These are phyloP conservation scores for Ganaspis sp. DNA, from an alignment of 1,140 invertebrate genomes.

Conservation along the genomic window DNA sequence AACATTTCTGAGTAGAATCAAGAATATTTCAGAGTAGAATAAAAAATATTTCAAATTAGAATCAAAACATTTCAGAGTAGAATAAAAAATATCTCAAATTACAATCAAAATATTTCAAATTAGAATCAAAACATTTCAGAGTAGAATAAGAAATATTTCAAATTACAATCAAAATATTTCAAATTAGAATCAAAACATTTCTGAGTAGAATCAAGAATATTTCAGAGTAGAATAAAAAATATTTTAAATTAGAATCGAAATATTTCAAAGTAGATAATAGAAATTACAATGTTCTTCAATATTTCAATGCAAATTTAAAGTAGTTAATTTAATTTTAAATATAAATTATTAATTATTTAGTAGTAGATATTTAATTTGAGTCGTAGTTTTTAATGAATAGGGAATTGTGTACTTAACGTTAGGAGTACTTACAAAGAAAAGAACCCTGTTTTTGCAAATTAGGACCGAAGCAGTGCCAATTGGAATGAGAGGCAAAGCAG, in stretches of 20 bases:
- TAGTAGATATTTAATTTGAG: conserved; percentile 9
- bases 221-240: too few species aligned
- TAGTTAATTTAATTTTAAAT: too few species aligned
- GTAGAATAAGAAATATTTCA: not conserved
- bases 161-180: too few species aligned
- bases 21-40: conserved; percentile 11
- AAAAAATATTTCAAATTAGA: conserved; percentile 8
- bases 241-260: conserved; percentile 8
- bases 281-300: too few species aligned
- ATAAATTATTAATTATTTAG: too few species aligned
- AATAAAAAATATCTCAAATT: not conserved
- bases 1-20: conserved; percentile 5
- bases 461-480: conserved; percentile 90
- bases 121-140: too few species aligned
- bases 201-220: conserved; percentile 8
- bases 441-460: conserved; percentile 88
- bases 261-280: conserved; percentile 23
- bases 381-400: not conserved
- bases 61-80: conserved; percentile 12
- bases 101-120: conserved; percentile 1
- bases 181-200: too few species aligned
- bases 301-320: too few species aligned
- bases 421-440: conserved; percentile 88
- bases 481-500: conserved; percentile 88
- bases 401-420: too few species aligned